Evolutionary conservation across 2,797 vertebrate species (phyloP).

Genomic region (Siniperca scherzeri): DNA sequence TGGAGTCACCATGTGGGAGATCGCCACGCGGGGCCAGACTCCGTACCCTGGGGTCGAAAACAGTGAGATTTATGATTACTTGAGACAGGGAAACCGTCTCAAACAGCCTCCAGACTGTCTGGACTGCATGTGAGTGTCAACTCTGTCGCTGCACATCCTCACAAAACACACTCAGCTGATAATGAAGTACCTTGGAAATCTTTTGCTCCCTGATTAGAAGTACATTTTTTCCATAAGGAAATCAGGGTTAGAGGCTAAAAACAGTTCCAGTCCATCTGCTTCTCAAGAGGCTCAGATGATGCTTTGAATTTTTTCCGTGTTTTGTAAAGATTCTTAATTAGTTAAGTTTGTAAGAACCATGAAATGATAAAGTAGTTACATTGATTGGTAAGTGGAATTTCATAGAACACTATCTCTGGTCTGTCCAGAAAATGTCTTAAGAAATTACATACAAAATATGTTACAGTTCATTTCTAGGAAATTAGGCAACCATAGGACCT

Average conservation of each 20-base stretch:
- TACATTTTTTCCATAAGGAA: background rate
- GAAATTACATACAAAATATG: background rate
- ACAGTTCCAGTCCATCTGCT: background rate
- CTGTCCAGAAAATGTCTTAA: background rate
- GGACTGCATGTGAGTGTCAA: slow-evolving; percentile 89
- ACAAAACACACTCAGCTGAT: slow-evolving; percentile 29
- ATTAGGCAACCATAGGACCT: background rate
- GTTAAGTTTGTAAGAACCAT: background rate
- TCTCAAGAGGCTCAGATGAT: background rate
- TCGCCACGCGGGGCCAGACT: slow-evolving; percentile 93
- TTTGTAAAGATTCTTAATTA: background rate
- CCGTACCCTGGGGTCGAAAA: slow-evolving; percentile 95
- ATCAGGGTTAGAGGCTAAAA: background rate
- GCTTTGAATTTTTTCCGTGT: background rate
- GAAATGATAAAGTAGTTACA: background rate
- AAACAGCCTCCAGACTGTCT: slow-evolving; percentile 94
- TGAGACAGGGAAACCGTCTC: slow-evolving; percentile 93
- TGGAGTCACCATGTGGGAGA: slow-evolving; percentile 97
- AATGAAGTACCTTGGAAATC: background rate
- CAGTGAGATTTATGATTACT: slow-evolving; percentile 95
- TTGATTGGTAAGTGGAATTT: background rate
- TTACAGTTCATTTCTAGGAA: background rate
- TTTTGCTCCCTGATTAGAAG: slow-evolving; percentile 3
- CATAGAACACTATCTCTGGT: no score
- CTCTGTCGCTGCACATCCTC: slow-evolving; percentile 12